Conservation (phyloP, 2,113 vertebrate genomes). For the Pycnonotus jocosus region DNA sequence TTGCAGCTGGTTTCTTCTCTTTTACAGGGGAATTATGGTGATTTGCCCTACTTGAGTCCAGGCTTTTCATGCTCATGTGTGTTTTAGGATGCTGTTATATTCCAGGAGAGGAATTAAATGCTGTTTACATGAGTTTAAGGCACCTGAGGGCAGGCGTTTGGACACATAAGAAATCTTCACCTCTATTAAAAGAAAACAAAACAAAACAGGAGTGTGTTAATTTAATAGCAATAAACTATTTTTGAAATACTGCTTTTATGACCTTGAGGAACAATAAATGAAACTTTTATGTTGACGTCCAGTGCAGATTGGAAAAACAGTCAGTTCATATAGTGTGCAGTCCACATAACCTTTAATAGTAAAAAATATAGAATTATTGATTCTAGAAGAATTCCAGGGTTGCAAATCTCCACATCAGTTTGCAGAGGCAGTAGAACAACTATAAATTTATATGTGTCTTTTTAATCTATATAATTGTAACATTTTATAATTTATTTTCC, state of each 20-base stretch:
- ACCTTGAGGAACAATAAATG: not conserved
- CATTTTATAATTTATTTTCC: no score
- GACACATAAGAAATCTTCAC: not conserved
- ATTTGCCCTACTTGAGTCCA: not conserved
- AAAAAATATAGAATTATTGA: not conserved
- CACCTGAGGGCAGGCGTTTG: not conserved
- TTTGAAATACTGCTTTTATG: not conserved
- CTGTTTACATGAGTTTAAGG: not conserved
- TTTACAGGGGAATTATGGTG: not conserved
- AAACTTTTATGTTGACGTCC: not conserved
- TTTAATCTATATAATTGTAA: not conserved
- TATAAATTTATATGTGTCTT: not conserved
- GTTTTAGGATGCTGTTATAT: not conserved
- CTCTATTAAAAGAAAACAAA: not conserved
- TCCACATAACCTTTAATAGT: not conserved
- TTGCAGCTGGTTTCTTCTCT: not conserved
- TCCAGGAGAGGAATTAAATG: not conserved
- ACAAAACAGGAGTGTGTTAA: not conserved
- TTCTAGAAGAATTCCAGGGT: not conserved
- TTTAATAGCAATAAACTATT: not conserved
- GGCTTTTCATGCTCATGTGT: not conserved
- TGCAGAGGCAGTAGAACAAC: not conserved
- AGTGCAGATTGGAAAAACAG: not conserved
- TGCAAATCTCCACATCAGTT: not conserved
- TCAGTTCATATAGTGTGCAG: not conserved